Conservation (phyloP, 2,797 vertebrate genomes). For the Glyptemys insculpta region DNA sequence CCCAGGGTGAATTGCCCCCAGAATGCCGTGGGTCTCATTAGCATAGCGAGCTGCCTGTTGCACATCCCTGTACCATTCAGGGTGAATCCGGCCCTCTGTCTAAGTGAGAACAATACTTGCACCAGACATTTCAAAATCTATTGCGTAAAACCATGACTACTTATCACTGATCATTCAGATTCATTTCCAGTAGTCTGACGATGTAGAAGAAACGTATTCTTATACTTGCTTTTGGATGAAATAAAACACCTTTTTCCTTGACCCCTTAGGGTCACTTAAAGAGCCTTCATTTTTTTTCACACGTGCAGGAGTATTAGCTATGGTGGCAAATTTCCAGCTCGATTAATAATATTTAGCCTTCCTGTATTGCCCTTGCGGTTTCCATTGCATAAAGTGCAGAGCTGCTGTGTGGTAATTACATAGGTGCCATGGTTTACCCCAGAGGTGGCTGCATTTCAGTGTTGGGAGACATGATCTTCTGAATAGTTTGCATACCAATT, state of each 20-base stretch:
- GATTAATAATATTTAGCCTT: accelerated
- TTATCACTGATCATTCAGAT: background rate
- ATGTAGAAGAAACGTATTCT: background rate
- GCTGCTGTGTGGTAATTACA: constrained; percentile 22
- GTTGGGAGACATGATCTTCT: constrained; percentile 52
- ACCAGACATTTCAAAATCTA: background rate
- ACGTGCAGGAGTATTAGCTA: constrained; percentile 33
- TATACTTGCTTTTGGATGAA: background rate
- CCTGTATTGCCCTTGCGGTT: background rate
- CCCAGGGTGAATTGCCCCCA: accelerated
- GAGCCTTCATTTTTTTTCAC: background rate
- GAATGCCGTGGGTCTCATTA: background rate
- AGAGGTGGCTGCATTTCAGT: constrained; percentile 42
- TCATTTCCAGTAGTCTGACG: background rate
- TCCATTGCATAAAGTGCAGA: background rate
- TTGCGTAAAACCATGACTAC: background rate
- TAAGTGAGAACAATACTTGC: background rate
- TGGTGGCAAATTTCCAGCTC: constrained; percentile 47
- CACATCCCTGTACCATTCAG: background rate
- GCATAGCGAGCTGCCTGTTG: background rate
- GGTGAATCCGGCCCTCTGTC: background rate
- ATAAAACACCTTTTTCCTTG: background rate
- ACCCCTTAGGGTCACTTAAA: background rate
- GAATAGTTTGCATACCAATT: constrained; percentile 63
- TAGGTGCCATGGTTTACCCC: constrained; percentile 34